Evolutionary conservation across 2,797 vertebrate species (phyloP).

Genomic region (Neosilurus hyrtlii): DNA sequence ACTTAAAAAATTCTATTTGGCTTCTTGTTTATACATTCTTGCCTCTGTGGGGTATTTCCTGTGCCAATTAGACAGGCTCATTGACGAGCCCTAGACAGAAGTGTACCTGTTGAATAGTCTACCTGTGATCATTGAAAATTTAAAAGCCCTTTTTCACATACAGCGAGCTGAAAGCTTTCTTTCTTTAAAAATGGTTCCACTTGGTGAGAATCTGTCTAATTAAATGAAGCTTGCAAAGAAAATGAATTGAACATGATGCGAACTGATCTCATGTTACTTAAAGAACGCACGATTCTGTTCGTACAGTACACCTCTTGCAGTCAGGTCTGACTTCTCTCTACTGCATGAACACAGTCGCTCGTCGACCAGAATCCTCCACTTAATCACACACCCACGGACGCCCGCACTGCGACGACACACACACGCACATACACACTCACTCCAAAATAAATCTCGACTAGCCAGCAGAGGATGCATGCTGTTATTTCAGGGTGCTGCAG

Average conservation of each 20-base stretch:
- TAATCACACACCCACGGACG: constrained; percentile 58
- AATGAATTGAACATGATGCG: neutral
- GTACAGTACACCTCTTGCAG: constrained; percentile 28
- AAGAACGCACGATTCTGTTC: neutral
- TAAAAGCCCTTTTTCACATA: neutral
- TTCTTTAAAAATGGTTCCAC: neutral
- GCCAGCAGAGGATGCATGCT: constrained; percentile 34
- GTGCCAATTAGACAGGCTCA: neutral
- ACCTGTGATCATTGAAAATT: neutral
- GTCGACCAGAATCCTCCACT: constrained; percentile 44
- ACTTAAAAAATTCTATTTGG: neutral
- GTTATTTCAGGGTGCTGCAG: constrained; percentile 38
- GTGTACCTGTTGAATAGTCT: neutral
- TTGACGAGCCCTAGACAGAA: neutral
- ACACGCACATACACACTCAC: constrained; percentile 36
- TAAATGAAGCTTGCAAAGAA: neutral
- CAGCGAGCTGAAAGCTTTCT: neutral
- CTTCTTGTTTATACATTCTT: neutral
- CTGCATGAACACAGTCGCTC: constrained; percentile 37
- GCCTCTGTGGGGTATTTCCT: neutral
- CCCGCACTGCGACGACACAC: constrained; percentile 41
- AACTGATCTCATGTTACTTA: neutral
- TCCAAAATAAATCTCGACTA: constrained; percentile 43
- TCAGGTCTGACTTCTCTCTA: constrained; percentile 40
- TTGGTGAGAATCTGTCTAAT: neutral